Evolutionary conservation across 2,113 vertebrate genomes (phyloP), one percentile per base, ranked within the genome.

Genomic region (Anguilla japonica): DNA sequence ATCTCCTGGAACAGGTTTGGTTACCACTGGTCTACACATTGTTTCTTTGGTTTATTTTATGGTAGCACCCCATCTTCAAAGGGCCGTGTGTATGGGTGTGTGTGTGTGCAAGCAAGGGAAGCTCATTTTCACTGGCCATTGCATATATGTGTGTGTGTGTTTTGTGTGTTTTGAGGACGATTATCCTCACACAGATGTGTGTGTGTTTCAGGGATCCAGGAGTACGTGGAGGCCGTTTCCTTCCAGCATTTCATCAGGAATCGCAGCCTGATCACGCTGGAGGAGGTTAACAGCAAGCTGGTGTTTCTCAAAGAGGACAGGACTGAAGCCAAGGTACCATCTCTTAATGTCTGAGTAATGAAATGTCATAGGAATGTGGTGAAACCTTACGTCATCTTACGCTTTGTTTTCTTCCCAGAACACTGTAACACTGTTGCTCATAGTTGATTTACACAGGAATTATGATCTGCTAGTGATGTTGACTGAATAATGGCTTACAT

Each of bases 171-270:
- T 53, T 11, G 50, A 1, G 13, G 43, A 46, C 43, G 50, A 6
- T 46, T 9, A 46, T 46, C 43, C 50, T 53, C 7, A 53, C 50
- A 13, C 9, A 53, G 50, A 1, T 53, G 82, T 75, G 53, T 63
- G 22, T 2, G 2, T 83, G 5, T 82, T 41, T 79, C 91, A 99
- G 98, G 98, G 67, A 96, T 99, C 89, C 98, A 99, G 91, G 98
- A 99, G 89, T 99, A 98, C 0, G 97, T 99, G 89, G 98, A 99
- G 90, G 98, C 98, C 2, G 96, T 97, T 7, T 99, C 98, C 0
- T 99, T 99, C 91, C 97, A 97, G 88, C 97, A 99, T 93, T 99
- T 99, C 89, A 99, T 99, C 93, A 96, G 94, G 87, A 97, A 97
- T 40, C 96, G 96, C 82, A 95, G 95, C 84, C 95, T 99, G 40